Evolutionary conservation across 2,888 invertebrate species (phyloP), one percentile per base, ranked within the genome.

Genomic region (Chouioia cunea): DNA sequence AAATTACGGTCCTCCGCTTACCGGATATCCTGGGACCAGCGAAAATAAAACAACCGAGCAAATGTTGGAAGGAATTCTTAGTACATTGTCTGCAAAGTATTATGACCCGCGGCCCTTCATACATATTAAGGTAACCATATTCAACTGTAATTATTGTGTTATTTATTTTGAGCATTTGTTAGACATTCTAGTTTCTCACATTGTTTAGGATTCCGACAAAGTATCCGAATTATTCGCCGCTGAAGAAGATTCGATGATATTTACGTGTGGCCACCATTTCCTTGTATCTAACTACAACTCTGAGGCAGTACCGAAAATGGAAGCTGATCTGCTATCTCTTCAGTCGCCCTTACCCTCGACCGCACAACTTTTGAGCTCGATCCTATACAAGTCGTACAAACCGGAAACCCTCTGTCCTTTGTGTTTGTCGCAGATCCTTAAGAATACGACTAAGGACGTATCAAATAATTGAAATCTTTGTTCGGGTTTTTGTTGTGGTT

Each of bases 251-350:
- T 80, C 78, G 8, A 81, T 84, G 78, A 78, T 85, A 52, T 85
- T 85, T 48, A 85, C 85, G 0, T 85, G 85, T 47, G 85, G 85
- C 10, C 85, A 85, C 69, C 81, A 84, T 70, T 85, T 80, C 72
- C 80, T 82, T 62, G 65, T 81, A 47, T 79, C 83, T 1, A 23
- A 75, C n/a, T 85, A 84, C 68, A 73, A 82, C 60, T 77, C 81
- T 6, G 83, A 85, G 73, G 75, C 80, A 47, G 76, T 85, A 64
- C 80, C 85, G 20, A 78, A 77, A 67, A 83, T 85, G 84, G 84
- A 85, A 73, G 81, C 84, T 2, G 84, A 85, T 58, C 75, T 85
- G 52, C 67, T 85, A 36, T 79, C 80, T 65, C 78, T 81, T 14
- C 77, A 79, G 60, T 79, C 80, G 15, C 76, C 83, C 74, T 77